These are phyloP conservation scores for Oxyruncus cristatus DNA, from an alignment of 2,113 vertebrate genomes.

Conservation along the genomic window DNA sequence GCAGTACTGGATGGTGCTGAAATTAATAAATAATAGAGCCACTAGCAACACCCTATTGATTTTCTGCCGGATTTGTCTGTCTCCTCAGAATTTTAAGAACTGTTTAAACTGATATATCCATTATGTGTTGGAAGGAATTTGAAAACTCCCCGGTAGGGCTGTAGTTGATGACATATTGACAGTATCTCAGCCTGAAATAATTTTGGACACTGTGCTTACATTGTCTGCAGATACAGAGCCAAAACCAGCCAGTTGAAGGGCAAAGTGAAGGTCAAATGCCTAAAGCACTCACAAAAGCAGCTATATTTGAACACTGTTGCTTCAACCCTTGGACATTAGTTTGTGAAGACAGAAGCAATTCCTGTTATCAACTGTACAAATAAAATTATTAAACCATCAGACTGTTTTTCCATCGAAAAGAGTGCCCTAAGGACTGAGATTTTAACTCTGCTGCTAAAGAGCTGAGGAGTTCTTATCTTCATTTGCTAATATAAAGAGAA, in stretches of 20 bases:
- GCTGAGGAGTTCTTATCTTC: constrained; percentile 44
- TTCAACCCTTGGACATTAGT: constrained; percentile 6
- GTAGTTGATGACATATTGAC: constrained; percentile 51
- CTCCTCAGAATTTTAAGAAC: constrained; percentile 58
- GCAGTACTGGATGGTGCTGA: background rate
- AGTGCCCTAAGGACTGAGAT: constrained; percentile 23
- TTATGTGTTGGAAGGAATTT: constrained; percentile 56
- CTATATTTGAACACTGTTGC: background rate
- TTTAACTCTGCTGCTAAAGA: constrained; percentile 14
- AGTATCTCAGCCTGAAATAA: constrained; percentile 40
- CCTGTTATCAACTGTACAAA: constrained; percentile 49
- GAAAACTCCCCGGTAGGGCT: constrained; percentile 31
- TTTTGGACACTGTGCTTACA: background rate
- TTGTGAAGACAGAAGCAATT: constrained; percentile 14
- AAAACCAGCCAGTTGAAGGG: background rate
- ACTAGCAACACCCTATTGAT: constrained; percentile 46
- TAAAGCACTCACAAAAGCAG: background rate
- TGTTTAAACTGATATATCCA: constrained; percentile 60
- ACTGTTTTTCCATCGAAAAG: background rate
- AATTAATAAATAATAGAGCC: constrained; percentile 64
- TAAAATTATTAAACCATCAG: constrained; percentile 52
- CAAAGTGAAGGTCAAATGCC: constrained; percentile 32
- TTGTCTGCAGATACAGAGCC: background rate
- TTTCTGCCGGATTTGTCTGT: constrained; percentile 49
- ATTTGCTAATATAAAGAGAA: constrained; percentile 51